Percentiles rank a stretch among this genome's conserved stretches.
Evolutionary conservation across 2,888 invertebrate genomes (phyloP).

Genomic region (Thyatira batis): DNA sequence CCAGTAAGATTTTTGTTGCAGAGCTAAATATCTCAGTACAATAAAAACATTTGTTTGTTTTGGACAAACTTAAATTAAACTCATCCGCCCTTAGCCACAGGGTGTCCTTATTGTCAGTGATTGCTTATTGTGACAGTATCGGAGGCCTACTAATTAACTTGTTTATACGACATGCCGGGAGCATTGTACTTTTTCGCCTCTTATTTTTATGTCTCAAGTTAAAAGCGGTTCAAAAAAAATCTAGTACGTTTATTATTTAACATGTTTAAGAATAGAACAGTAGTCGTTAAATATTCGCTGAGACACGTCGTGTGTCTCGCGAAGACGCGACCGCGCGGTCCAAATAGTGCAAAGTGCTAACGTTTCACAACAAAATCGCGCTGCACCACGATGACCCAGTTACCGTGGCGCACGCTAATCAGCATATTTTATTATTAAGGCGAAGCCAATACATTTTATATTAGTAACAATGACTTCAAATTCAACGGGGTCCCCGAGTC

Average conservation of each 20-base stretch:
- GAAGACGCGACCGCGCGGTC: too few relatives aligned
- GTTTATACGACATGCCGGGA: constrained; percentile 57
- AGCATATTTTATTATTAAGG: too few relatives aligned
- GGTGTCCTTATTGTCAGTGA: constrained; percentile 42
- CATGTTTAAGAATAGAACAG: not conserved
- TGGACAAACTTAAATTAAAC: constrained; percentile 27
- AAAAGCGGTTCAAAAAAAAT: not conserved
- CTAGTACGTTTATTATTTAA: not conserved
- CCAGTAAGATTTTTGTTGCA: not conserved
- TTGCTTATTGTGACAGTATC: constrained; percentile 62
- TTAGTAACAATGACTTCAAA: too few relatives aligned
- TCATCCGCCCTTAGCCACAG: constrained; percentile 46
- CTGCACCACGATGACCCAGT: too few relatives aligned
- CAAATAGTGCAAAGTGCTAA: too few relatives aligned
- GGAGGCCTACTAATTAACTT: constrained; percentile 66
- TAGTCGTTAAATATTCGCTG: too few relatives aligned
- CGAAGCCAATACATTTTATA: too few relatives aligned
- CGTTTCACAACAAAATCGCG: too few relatives aligned
- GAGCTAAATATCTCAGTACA: too few relatives aligned
- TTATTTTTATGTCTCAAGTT: constrained; percentile 6
- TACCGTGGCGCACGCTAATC: too few relatives aligned
- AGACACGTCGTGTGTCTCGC: too few relatives aligned
- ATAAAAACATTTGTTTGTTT: constrained; percentile 28
- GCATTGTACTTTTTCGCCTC: constrained; percentile 33
- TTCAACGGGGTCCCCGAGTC: too few relatives aligned